Evolutionary conservation across 2,797 vertebrate genomes (phyloP), one percentile per base, ranked within the genome.

Genomic region (Cyclura pinguis): DNA sequence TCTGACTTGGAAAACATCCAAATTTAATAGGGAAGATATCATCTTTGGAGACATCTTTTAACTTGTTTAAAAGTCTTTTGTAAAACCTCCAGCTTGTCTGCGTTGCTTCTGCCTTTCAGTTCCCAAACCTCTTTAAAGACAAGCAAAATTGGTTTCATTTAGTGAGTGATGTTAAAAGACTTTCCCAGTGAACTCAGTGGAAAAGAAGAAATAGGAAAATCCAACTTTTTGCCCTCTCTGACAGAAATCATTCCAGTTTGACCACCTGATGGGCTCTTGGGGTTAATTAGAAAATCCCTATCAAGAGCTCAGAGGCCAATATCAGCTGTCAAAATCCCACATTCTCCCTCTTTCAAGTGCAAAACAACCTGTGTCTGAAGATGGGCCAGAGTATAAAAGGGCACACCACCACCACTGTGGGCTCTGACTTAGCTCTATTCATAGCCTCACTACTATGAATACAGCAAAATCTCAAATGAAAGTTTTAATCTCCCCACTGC

Each of bases 391-490:
- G 97, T 96, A 98, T 98, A 96, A 97, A 97, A 97, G 97, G 97
- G 94, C 96, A 95, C 96, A 95, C 96, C 92, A 96, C 96, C 93
- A 93, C 96, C 95, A 93, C 95, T 91, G 94, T 96, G 97, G 97
- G 96, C 97, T 97, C 97, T 96, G 96, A 96, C 95, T 97, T 93
- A 92, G 95, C 94, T 95, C 97, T 94, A 97, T 98, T 98, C 97
- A 97, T 80, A 52, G 94, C 95, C 93, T 92, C 95, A 81, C 96
- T 94, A 96, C 97, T 97, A 98, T 98, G 98, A 98, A 98, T 98
- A 98, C 97, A 89, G 96, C 97, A 97, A 98, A 97, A 98, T 97
- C 97, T 97, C 97, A 97, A 98, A 98, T 97, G 97, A 98, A 98
- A 98, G 97, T 98, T 98, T 97, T 98, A 97, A 98, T 98, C 98